Base-by-base conservation (phyloP, 2,888 invertebrate genomes). In the Molorchus minor region DNA sequence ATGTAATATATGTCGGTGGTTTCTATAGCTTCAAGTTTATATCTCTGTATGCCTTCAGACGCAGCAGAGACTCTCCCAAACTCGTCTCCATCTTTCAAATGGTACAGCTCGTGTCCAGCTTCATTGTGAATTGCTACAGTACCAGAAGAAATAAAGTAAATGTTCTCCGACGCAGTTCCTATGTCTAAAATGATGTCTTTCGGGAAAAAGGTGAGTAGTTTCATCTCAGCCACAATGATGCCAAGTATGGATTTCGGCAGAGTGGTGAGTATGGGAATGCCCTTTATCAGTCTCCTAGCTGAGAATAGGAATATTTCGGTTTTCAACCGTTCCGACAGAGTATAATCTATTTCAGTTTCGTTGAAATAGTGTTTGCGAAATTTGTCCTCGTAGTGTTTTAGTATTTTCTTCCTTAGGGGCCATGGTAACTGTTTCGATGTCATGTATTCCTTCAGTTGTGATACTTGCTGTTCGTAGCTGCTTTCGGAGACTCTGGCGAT, bases 301-400 rank as follows among this genome's bases (percentile, higher is more conserved):
- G 77, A 79, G 62, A 80, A 81, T 73, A 83, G 77, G 7, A 78
- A 72, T n/a, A 84, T 77, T 61, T 84, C 84, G 41, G 81, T 73
- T 1, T 75, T 68, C 3, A 82, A 63, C 46, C 79, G 77, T 7
- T 81, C 79, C 64, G 75, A 69, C 12, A 75, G 54, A 0, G 72
- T 73, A 7, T 63, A 56, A 3, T 74, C 51, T 74, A 74, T 71
- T 4, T 68, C 73, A 1, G 80, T 76, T 59, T 86, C 85, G 63
- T 82, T 81, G 71, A 84, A 86, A 64, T 83, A 86, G 19, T 77
- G 77, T 55, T 82, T 82, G 63, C 83, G 83, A 67, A 82, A 86
- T 46, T 80, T 80, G 70, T 84, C 83, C 51, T 82, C 78, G 68
- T 85, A 86, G 69, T 83, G 85, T 4, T 77, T 76, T 2, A 80